A percentile compares a stretch with the other conserved stretches of the same genome.
phyloP scores from a whole-genome alignment of 2,797 vertebrate species.

The Etheostoma nigrum region DNA sequence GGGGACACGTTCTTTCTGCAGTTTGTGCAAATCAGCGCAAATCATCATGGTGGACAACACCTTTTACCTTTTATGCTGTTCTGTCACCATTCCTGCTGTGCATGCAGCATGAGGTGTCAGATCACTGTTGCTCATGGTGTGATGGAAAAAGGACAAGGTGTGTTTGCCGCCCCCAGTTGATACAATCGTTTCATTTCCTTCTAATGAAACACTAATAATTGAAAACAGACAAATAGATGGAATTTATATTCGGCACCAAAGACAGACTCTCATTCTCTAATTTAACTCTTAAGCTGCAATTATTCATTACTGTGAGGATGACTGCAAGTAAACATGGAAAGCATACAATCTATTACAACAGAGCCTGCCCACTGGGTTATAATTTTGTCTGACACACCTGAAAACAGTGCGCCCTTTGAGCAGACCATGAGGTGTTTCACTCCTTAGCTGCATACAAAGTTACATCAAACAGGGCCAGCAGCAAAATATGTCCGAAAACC shows the following conservation, averaged over 20 bases:
- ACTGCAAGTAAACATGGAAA: neutral
- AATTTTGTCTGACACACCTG: slow-evolving; percentile 29
- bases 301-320: neutral
- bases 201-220: neutral
- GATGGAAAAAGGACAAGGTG: neutral
- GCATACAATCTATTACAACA: neutral
- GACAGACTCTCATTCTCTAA: too few species aligned
- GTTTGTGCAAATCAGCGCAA: neutral
- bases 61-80: neutral
- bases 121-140: neutral
- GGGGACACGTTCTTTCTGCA: too few species aligned
- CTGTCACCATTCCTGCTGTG: neutral
- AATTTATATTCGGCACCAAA: neutral
- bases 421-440: slow-evolving; percentile 15
- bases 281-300: neutral
- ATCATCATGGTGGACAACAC: neutral
- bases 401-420: slow-evolving; percentile 31
- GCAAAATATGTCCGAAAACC: neutral
- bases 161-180: neutral
- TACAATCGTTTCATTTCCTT: neutral
- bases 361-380: slow-evolving; percentile 7
- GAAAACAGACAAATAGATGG: neutral
- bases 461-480: slow-evolving; percentile 6
- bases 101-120: neutral
- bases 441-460: slow-evolving; percentile 16